Conservation (phyloP, 1,140 invertebrate genomes). For the fruit fly (Drosophila melanogaster) region Release_6_plus_ISO1_MT NT_033777.3:12054001-12054500, state of each 20-base stretch:
- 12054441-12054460: too few species aligned
- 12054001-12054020: conserved; percentile 15
- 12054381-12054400: too few species aligned
- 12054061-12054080: conserved; percentile 73
- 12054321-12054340: not conserved
- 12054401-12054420: too few species aligned
- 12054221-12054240: conserved; percentile 77
- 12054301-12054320: conserved; percentile 20
- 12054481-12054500: too few species aligned
- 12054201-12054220: conserved; percentile 64
- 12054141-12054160: conserved; percentile 8
- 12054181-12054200: conserved; percentile 38
- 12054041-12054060: conserved; percentile 66
- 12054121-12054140: conserved; percentile 65
- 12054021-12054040: conserved; percentile 44
- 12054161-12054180: conserved; percentile 12
- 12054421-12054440: too few species aligned
- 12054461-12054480: too few species aligned
- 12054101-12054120: conserved; percentile 76
- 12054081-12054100: conserved; percentile 76
- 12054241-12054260: conserved; percentile 82
- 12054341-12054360: too few species aligned
- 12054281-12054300: conserved; percentile 64
- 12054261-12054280: conserved; percentile 77
- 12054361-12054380: too few species aligned